Evolutionary conservation across 2,888 invertebrate genomes (phyloP).

Genomic region (Hemistola chrysoprasaria): DNA sequence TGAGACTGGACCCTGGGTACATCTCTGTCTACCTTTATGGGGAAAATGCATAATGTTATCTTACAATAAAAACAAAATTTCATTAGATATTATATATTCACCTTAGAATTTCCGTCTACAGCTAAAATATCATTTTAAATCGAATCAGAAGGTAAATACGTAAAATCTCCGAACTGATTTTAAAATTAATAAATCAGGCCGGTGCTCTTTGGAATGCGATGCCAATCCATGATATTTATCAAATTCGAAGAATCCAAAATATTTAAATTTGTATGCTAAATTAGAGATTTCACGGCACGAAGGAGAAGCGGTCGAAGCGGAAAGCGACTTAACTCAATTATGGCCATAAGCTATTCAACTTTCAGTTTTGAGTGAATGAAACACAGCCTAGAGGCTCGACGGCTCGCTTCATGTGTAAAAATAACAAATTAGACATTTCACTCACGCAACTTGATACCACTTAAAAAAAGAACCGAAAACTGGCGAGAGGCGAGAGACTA

Average conservation of each 20-base stretch:
- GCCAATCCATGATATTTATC: conserved; percentile 23
- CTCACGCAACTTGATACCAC: conserved; percentile 42
- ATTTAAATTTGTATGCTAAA: conserved; percentile 14
- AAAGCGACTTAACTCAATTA: too few species aligned
- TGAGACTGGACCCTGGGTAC: too few species aligned
- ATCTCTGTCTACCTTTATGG: too few species aligned
- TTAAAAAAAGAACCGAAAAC: conserved; percentile 1
- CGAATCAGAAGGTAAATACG: too few species aligned
- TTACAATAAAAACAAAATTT: too few species aligned
- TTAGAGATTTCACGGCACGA: conserved; percentile 18
- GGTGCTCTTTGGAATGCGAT: conserved; percentile 13
- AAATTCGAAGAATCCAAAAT: conserved; percentile 34
- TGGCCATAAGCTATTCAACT: too few species aligned
- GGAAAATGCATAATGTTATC: too few species aligned
- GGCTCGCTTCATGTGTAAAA: conserved; percentile 29
- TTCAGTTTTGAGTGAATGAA: conserved; percentile 15
- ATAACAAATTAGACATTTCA: conserved; percentile 41
- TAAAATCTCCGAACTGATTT: too few species aligned
- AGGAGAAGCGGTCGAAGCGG: neutral
- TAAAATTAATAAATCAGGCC: conserved; percentile 1
- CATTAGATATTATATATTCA: too few species aligned
- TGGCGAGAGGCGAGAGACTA: too few species aligned
- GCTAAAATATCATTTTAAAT: too few species aligned
- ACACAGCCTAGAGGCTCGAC: neutral
- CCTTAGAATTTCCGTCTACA: too few species aligned